Percentiles rank a stretch among this genome's conserved stretches.
Evolutionary conservation across 2,797 vertebrate species (phyloP).

Genomic region (Cetoscarus ocellatus): DNA sequence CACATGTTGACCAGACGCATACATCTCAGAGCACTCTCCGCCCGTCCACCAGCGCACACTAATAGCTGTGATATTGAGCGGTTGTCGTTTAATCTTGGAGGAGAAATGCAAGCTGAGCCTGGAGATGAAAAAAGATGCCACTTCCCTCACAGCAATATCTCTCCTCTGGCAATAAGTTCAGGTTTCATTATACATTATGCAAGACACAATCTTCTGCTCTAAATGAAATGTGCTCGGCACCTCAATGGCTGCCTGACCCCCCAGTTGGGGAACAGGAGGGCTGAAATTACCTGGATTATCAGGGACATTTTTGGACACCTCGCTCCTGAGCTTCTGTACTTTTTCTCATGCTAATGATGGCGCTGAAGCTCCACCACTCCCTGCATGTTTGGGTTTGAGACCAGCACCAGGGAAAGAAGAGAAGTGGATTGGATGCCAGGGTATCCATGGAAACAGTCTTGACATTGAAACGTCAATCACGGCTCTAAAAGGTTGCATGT

Average conservation of each 20-base stretch:
- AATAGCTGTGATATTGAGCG: constrained; percentile 66
- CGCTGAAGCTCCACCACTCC: constrained; percentile 20
- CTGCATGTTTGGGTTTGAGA: constrained; percentile 55
- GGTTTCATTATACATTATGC: constrained; percentile 80
- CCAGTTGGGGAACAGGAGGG: constrained; percentile 40
- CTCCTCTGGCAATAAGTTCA: constrained; percentile 63
- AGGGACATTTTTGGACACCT: constrained; percentile 34
- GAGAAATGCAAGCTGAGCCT: constrained; percentile 68
- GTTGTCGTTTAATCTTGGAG: constrained; percentile 67
- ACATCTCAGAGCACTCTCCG: constrained; percentile 12
- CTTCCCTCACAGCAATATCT: constrained; percentile 63
- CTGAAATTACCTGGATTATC: constrained; percentile 58
- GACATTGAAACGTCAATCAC: constrained; percentile 61
- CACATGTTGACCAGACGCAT: constrained; percentile 4
- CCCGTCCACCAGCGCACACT: constrained; percentile 47
- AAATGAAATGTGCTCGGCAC: constrained; percentile 72
- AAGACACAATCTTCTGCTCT: constrained; percentile 72
- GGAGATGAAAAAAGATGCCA: constrained; percentile 53
- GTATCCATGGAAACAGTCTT: constrained; percentile 77
- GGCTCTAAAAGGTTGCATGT: constrained; percentile 69
- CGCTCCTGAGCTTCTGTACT: background rate
- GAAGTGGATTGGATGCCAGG: constrained; percentile 52
- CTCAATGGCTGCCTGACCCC: constrained; percentile 57
- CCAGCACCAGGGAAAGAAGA: constrained; percentile 29
- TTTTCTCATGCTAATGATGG: constrained; percentile 16